phyloP scores from a whole-genome alignment of 2,888 invertebrate species.

The Steromphala cineraria region DNA sequence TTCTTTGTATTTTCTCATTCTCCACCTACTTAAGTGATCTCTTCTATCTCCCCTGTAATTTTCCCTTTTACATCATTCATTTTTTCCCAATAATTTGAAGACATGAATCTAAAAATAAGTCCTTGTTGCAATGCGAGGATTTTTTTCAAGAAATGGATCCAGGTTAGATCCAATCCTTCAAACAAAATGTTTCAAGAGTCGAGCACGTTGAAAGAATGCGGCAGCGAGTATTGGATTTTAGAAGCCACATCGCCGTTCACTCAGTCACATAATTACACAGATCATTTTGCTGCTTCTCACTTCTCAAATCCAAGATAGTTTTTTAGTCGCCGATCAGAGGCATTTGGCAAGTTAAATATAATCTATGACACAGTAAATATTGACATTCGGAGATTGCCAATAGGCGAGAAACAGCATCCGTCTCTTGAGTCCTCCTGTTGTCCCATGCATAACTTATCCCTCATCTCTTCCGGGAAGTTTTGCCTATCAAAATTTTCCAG shows the following conservation, averaged over 20 bases:
- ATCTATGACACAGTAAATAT: slow-evolving; percentile 6
- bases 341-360: slow-evolving; percentile 6
- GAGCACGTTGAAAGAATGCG: no score
- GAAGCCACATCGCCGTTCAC: background rate
- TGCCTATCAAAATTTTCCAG: slow-evolving; percentile 14
- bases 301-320: background rate
- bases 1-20: background rate
- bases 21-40: background rate
- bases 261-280: background rate
- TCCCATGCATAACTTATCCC: background rate
- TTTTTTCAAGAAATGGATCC: no score
- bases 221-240: no score
- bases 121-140: no score
- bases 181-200: no score
- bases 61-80: background rate
- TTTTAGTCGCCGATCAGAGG: background rate
- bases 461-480: background rate
- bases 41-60: background rate
- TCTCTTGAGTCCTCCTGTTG: background rate
- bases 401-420: background rate
- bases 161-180: no score
- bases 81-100: background rate
- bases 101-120: no score
- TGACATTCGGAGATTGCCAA: background rate
- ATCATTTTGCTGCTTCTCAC: background rate